A percentile compares a stretch with the other conserved stretches of the same genome.
phyloP scores from a whole-genome alignment of 2,797 vertebrate genomes.

The Paedocypris micromegethes region DNA sequence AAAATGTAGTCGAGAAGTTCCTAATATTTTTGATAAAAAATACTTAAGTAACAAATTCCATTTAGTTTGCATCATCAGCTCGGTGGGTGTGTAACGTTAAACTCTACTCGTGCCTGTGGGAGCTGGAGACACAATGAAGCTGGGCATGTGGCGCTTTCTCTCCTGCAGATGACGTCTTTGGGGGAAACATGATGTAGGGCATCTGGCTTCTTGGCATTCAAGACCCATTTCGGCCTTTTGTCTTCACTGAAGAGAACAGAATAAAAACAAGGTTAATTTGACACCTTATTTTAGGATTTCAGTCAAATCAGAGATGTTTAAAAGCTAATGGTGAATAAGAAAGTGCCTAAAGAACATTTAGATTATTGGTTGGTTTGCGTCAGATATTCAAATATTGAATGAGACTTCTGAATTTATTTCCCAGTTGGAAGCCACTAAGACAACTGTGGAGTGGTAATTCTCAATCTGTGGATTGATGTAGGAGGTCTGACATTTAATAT shows the following conservation, averaged over 20 bases:
- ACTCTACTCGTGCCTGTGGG: slow-evolving; percentile 39
- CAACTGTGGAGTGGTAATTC: slow-evolving; percentile 65
- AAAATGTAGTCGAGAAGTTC: too few relatives aligned
- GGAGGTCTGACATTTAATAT: slow-evolving; percentile 33
- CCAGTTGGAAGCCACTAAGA: slow-evolving; percentile 50
- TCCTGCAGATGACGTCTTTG: slow-evolving; percentile 44
- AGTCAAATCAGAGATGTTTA: slow-evolving; percentile 38
- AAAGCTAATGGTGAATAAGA: slow-evolving; percentile 13
- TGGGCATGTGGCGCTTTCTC: slow-evolving; percentile 43
- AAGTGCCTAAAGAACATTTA: too few relatives aligned
- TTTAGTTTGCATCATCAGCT: slow-evolving; percentile 26
- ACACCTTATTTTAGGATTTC: slow-evolving; percentile 41
- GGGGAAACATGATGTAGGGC: slow-evolving; percentile 46
- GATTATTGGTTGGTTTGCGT: too few relatives aligned
- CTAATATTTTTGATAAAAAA: too few relatives aligned
- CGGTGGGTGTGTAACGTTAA: slow-evolving; percentile 37
- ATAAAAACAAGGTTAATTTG: slow-evolving; percentile 46
- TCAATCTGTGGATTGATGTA: slow-evolving; percentile 27
- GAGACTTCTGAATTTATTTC: slow-evolving; percentile 19
- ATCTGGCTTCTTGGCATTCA: slow-evolving; percentile 50
- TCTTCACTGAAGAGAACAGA: slow-evolving; percentile 29
- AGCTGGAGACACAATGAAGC: slow-evolving; percentile 36
- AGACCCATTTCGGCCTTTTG: slow-evolving; percentile 39
- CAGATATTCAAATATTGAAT: too few relatives aligned
- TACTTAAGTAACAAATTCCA: not conserved